Base-by-base conservation (phyloP, 1,140 invertebrate species). In the Drosophila lowei region DNA sequence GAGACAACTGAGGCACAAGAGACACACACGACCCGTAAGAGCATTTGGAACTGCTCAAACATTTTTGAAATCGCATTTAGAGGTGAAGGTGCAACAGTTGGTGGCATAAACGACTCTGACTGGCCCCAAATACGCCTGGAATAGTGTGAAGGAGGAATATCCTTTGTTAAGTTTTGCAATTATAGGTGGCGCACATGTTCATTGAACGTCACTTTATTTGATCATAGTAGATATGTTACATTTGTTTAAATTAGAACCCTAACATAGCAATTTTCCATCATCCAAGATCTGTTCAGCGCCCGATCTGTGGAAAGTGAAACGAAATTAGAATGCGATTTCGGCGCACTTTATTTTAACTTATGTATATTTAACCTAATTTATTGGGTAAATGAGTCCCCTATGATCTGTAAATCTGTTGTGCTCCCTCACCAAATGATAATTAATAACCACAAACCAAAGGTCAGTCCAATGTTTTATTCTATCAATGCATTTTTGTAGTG, bases 71-170 rank as follows among this genome's bases (percentile, higher is more conserved):
- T 86, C 81, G 81, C 77, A 86, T 86, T 88, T 77, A 74, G 68
- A 81, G 81, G 81, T 86, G 78, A 86, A 88, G 72, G 74, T 74
- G 43, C 57, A 53, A 38, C 28, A 30, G 28, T 30, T 30, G 5
- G 23, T 25, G 23, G 23, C 3, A 25, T 25, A 5, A 25, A 25
- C 23, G 4, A 25, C 5, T 99, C 98, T 34, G 99, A 99, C 93
- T 99, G 99, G 99, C 92, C 98, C 6, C 96, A 97, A 92, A 94
- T 94, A 73, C 94, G 96, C 91, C 93, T 97, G 61, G 97, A 98
- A 92, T 97, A 96, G 93, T 96, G 96, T 78, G 96, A 96, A 41
- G 97, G 97, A 58, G 97, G 97, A 61, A 90, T 97, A 62, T 93
- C 94, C 50, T 94, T 97, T 80, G 90, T 89, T 63, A 90, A 90